A percentile compares a stretch with the other conserved stretches of the same genome.
phyloP scores from a whole-genome alignment of 2,888 invertebrate species.

The Listrodromus nycthemerus region DNA sequence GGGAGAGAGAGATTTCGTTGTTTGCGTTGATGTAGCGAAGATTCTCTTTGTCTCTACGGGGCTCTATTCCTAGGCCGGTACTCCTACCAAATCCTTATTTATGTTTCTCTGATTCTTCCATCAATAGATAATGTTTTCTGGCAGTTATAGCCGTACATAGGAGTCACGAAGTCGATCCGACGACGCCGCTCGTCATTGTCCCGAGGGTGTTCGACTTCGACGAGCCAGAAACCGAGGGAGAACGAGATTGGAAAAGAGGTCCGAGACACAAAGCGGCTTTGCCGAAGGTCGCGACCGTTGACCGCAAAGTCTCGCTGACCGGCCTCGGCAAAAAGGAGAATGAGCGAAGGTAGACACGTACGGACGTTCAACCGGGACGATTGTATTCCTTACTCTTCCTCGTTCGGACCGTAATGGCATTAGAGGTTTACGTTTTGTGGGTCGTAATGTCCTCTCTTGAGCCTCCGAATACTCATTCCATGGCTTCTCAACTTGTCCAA shows the following conservation, averaged over 20 bases:
- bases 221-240: slow-evolving; percentile 44
- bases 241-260: slow-evolving; percentile 13
- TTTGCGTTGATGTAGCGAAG: slow-evolving; percentile 13
- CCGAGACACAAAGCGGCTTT: slow-evolving; percentile 61
- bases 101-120: slow-evolving; percentile 35
- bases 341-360: slow-evolving; percentile 4
- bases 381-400: slow-evolving; percentile 49
- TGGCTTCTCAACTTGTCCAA: slow-evolving; percentile 21
- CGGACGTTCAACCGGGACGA: slow-evolving; percentile 37
- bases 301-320: slow-evolving; percentile 5
- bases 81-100: slow-evolving; percentile 15
- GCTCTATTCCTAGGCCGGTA: slow-evolving; percentile 13
- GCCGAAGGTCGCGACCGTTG: slow-evolving; percentile 42
- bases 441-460: slow-evolving; percentile 62
- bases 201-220: slow-evolving; percentile 41
- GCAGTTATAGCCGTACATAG: slow-evolving; percentile 13
- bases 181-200: slow-evolving; percentile 31
- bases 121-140: slow-evolving; percentile 42
- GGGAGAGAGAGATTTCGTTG: slow-evolving; percentile 14
- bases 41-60: slow-evolving; percentile 11
- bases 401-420: slow-evolving; percentile 67
- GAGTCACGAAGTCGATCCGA: slow-evolving; percentile 47
- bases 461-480: slow-evolving; percentile 17
- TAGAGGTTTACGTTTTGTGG: slow-evolving; percentile 70
- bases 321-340: slow-evolving; percentile 1